Evolutionary conservation across 2,797 vertebrate species (phyloP).

Genomic region (Neoniphon sammara): DNA sequence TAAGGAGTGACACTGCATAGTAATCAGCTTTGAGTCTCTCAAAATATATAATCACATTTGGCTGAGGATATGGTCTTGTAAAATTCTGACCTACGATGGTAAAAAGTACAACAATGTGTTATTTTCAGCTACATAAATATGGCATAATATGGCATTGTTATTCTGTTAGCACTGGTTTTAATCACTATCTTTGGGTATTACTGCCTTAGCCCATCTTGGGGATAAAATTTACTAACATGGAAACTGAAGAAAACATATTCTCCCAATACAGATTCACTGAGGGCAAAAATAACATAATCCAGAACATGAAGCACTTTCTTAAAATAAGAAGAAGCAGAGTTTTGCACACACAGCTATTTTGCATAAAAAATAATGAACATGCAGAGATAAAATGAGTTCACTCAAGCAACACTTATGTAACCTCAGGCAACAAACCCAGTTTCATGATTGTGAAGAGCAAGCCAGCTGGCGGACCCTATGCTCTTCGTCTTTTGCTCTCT

Average conservation of each 20-base stretch:
- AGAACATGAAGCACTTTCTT: not conserved
- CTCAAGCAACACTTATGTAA: constrained; percentile 46
- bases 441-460: constrained; percentile 46
- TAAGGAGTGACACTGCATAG: constrained; percentile 68
- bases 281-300: constrained; percentile 6
- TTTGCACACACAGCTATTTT: constrained; percentile 37
- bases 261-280: constrained; percentile 5
- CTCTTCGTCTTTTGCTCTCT: not conserved
- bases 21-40: constrained; percentile 59
- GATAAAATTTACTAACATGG: constrained; percentile 26
- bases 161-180: constrained; percentile 18
- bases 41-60: constrained; percentile 71
- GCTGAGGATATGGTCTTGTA: constrained; percentile 38
- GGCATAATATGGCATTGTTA: not conserved
- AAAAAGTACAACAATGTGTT: constrained; percentile 19
- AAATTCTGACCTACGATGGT: constrained; percentile 40
- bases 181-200: not conserved
- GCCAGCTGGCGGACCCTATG: constrained; percentile 17
- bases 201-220: not conserved
- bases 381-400: constrained; percentile 45
- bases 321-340: not conserved
- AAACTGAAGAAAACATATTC: constrained; percentile 34
- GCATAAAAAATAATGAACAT: constrained; percentile 53
- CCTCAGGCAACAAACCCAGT: constrained; percentile 52
- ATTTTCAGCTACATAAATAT: constrained; percentile 34